phyloP scores from a whole-genome alignment of 2,797 vertebrate genomes.

The Pseudotriccus pelzelni region DNA sequence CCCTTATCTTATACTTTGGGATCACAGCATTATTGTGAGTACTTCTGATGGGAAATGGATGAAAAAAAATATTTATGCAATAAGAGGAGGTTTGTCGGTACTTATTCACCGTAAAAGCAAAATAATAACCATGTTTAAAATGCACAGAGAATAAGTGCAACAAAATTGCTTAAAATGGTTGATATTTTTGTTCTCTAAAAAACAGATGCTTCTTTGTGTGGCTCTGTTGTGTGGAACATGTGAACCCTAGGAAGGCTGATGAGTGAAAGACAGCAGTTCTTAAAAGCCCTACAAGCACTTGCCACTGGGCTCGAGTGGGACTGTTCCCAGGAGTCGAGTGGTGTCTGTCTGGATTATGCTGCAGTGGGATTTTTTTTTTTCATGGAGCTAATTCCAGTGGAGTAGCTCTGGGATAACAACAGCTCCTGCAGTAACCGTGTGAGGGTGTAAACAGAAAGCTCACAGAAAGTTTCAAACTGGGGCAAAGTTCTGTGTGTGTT shows the following conservation, averaged over 20 bases:
- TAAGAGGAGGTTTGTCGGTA: not conserved
- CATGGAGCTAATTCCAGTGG: not conserved
- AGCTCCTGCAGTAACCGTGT: not conserved
- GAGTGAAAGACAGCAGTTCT: not conserved
- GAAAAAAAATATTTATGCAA: not conserved
- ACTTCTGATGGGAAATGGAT: not conserved
- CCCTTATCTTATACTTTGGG: not conserved
- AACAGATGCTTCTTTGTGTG: not conserved
- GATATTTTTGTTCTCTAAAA: not conserved
- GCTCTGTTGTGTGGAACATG: not conserved
- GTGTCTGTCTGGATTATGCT: not conserved
- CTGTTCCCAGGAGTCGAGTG: not conserved
- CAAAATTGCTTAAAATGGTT: not conserved
- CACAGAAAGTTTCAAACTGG: not conserved
- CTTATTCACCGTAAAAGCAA: not conserved
- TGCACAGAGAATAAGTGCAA: not conserved
- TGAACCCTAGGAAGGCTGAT: not conserved
- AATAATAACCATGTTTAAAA: not conserved
- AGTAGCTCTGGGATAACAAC: not conserved
- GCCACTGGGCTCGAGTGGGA: not conserved
- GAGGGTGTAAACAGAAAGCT: not conserved
- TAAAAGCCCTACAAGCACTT: not conserved
- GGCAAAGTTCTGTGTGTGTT: not conserved
- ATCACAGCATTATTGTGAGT: not conserved
- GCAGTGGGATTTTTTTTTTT: not conserved